Evolutionary conservation across 2,113 vertebrate species (phyloP).

Genomic region (Actenoides lindsayi): DNA sequence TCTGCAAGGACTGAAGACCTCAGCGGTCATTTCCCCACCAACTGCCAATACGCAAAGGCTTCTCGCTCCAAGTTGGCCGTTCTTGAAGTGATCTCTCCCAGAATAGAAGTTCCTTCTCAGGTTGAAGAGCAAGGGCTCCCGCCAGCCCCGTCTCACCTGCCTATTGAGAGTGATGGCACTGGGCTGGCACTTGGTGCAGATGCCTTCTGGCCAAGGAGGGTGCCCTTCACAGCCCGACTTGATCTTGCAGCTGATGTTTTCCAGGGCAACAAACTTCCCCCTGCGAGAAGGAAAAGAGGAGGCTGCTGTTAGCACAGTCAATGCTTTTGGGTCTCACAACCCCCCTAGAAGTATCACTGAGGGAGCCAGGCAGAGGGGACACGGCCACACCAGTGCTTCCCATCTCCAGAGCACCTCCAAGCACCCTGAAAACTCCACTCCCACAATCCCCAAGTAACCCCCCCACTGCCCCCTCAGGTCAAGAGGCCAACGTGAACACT

Average conservation of each 20-base stretch:
- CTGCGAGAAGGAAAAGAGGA: slow-evolving; percentile 64
- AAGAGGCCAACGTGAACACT: not conserved
- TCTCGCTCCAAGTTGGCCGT: not conserved
- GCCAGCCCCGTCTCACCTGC: slow-evolving; percentile 80
- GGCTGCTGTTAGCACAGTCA: not conserved
- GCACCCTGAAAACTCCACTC: not conserved
- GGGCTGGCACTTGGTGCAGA: slow-evolving; percentile 98
- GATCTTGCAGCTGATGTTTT: slow-evolving; percentile 99
- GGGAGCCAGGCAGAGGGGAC: not conserved
- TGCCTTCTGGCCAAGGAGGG: slow-evolving; percentile 96
- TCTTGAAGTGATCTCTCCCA: not conserved
- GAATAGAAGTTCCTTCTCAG: not conserved
- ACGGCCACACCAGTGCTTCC: fast-evolving
- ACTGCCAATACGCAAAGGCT: not conserved
- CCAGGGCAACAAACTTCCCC: slow-evolving; percentile 96
- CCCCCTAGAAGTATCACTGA: not conserved
- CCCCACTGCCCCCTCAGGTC: not conserved
- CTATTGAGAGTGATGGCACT: slow-evolving; percentile 97
- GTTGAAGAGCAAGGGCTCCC: not conserved
- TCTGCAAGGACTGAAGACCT: not conserved
- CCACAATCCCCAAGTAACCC: not conserved
- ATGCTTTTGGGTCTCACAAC: not conserved
- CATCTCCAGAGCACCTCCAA: not conserved
- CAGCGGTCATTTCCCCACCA: not conserved
- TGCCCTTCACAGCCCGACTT: slow-evolving; percentile 97